phyloP scores from a whole-genome alignment of 1,140 invertebrate species.

The Hyphantria cunea region DNA sequence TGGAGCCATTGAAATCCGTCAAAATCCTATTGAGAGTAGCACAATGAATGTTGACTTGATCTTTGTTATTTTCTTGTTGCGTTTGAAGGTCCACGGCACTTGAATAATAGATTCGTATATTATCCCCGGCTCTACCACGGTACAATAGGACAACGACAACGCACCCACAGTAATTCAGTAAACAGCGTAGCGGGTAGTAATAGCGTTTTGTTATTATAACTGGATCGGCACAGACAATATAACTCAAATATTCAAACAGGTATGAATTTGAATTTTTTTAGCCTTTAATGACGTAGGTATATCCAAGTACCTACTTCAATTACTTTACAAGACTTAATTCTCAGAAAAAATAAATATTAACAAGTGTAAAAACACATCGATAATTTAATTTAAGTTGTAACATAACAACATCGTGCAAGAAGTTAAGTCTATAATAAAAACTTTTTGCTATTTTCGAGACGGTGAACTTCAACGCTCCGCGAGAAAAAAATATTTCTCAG shows the following conservation, averaged over 20 bases:
- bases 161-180: constrained; percentile 61
- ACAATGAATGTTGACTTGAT: constrained; percentile 75
- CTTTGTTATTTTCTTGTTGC: constrained; percentile 73
- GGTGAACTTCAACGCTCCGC: too few species aligned
- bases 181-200: constrained; percentile 49
- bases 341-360: constrained; percentile 15
- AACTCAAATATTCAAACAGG: constrained; percentile 37
- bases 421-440: constrained; percentile 29
- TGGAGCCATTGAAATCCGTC: constrained; percentile 49
- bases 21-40: constrained; percentile 69
- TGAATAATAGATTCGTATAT: constrained; percentile 80
- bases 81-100: constrained; percentile 67
- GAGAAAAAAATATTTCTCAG: constrained; percentile 38
- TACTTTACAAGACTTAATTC: constrained; percentile 16
- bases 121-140: constrained; percentile 57
- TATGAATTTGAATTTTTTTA: constrained; percentile 21
- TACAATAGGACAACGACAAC: constrained; percentile 69
- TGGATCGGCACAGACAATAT: constrained; percentile 41
- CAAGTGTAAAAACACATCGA: constrained; percentile 25
- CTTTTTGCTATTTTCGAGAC: constrained; percentile 11
- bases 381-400: constrained; percentile 24
- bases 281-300: background rate
- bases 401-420: constrained; percentile 21
- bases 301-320: background rate
- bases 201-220: constrained; percentile 58